These are phyloP conservation scores for Pycnomerus fuliginosus DNA, from an alignment of 2,888 invertebrate species.

Conservation along the genomic window DNA sequence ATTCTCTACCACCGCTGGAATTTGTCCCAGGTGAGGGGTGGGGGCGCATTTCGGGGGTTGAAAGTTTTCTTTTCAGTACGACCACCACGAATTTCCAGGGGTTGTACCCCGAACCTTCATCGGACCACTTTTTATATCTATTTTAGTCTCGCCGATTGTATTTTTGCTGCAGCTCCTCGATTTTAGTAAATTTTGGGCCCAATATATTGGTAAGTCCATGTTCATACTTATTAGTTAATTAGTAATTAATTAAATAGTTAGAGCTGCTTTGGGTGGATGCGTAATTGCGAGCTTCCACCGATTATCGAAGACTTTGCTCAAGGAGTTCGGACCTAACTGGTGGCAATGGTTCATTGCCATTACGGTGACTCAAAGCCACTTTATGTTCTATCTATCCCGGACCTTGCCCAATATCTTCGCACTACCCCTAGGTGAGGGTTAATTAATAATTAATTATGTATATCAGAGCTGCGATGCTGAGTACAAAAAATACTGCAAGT, in stretches of 20 bases:
- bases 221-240: conserved; percentile 5
- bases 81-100: conserved; percentile 96
- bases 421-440: conserved; percentile 84
- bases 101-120: conserved; percentile 97
- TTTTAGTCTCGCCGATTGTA: conserved; percentile 75
- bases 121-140: conserved; percentile 82
- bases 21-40: conserved; percentile 72
- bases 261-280: conserved; percentile 73
- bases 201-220: conserved; percentile 75
- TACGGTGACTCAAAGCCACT: conserved; percentile 94
- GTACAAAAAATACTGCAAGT: no score
- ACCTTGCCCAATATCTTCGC: conserved; percentile 95
- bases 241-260: conserved; percentile 62
- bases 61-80: conserved; percentile 72
- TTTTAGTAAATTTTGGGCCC: conserved; percentile 82
- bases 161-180: conserved; percentile 65
- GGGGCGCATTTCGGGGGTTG: no score
- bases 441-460: no score
- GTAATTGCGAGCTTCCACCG: conserved; percentile 75
- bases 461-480: no score
- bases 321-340: conserved; percentile 75
- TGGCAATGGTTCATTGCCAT: conserved; percentile 81
- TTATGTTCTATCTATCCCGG: conserved; percentile 94
- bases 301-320: conserved; percentile 71
- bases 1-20: conserved; percentile 85